Conservation (phyloP, 2,113 vertebrate species). For the Plecotus auritus region DNA sequence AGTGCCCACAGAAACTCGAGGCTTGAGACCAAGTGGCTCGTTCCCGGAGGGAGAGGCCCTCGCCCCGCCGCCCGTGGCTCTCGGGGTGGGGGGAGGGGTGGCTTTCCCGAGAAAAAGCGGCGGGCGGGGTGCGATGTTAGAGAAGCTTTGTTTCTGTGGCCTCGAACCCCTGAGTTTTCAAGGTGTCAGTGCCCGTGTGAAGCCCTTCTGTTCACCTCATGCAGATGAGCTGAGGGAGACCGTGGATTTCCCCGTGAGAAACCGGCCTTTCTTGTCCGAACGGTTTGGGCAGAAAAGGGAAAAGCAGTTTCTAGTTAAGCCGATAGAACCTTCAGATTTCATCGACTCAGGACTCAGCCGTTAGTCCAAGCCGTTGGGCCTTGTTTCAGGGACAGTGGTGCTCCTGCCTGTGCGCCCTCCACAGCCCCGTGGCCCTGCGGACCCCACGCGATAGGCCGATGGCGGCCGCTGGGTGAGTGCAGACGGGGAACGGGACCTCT, state of each 20-base stretch:
- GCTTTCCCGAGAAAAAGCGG: neutral
- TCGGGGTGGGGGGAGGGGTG: too few species aligned
- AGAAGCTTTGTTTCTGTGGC: neutral
- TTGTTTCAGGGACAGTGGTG: too few species aligned
- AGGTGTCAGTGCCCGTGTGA: neutral
- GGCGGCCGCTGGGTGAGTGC: too few species aligned
- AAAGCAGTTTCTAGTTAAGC: neutral
- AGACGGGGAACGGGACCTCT: too few species aligned
- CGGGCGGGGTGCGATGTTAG: neutral
- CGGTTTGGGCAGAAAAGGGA: neutral
- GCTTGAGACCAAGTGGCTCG: too few species aligned
- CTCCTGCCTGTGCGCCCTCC: too few species aligned
- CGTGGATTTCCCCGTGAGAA: neutral
- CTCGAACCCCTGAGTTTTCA: neutral
- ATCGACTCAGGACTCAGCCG: rapidly evolving
- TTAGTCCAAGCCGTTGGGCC: too few species aligned
- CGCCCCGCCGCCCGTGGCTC: too few species aligned
- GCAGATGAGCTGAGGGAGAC: too few species aligned
- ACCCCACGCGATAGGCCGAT: too few species aligned
- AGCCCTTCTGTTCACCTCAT: too few species aligned
- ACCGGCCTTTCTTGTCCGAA: neutral
- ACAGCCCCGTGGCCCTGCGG: too few species aligned
- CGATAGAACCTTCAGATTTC: neutral
- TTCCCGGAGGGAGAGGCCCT: neutral
- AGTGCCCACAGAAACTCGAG: neutral